These are phyloP conservation scores for Cydia fagiglandana DNA, from an alignment of 1,140 invertebrate genomes.

Conservation along the genomic window DNA sequence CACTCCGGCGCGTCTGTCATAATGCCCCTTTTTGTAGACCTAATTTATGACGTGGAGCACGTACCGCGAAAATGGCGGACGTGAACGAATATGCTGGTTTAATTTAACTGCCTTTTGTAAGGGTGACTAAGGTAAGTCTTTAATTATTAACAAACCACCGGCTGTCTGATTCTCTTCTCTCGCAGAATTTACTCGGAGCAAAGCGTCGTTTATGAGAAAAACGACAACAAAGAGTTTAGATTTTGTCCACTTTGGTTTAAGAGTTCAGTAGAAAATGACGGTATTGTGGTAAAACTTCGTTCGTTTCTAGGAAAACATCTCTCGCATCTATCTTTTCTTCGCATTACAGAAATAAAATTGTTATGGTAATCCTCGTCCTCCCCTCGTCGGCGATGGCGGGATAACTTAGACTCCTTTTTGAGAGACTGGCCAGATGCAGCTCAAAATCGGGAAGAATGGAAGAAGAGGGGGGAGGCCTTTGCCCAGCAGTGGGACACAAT, in stretches of 20 bases:
- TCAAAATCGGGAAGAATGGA: no score
- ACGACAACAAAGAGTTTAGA: not conserved
- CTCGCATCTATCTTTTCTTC: no score
- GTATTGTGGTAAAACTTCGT: not conserved
- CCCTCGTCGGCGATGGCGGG: no score
- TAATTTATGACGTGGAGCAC: slow-evolving; percentile 30
- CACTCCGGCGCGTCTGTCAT: slow-evolving; percentile 17
- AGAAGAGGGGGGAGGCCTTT: no score
- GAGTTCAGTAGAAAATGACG: not conserved
- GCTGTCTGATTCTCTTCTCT: not conserved
- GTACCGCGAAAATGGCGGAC: slow-evolving; percentile 19
- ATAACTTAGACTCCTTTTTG: no score
- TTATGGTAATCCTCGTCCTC: no score
- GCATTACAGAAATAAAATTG: no score
- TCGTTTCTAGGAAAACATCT: no score
- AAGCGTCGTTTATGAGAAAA: slow-evolving; percentile 14
- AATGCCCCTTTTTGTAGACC: slow-evolving; percentile 22
- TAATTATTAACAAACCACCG: slow-evolving; percentile 30
- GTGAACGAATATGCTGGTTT: slow-evolving; percentile 26
- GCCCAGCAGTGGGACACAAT: no score
- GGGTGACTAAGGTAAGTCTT: slow-evolving; percentile 24
- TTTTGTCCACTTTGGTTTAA: not conserved
- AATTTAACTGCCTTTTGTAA: slow-evolving; percentile 27
- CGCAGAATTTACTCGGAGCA: not conserved
- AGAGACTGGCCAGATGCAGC: no score